A percentile compares a stretch with the other conserved stretches of the same genome.
phyloP scores from a whole-genome alignment of 2,113 vertebrate species.

The Orcinus orca region DNA sequence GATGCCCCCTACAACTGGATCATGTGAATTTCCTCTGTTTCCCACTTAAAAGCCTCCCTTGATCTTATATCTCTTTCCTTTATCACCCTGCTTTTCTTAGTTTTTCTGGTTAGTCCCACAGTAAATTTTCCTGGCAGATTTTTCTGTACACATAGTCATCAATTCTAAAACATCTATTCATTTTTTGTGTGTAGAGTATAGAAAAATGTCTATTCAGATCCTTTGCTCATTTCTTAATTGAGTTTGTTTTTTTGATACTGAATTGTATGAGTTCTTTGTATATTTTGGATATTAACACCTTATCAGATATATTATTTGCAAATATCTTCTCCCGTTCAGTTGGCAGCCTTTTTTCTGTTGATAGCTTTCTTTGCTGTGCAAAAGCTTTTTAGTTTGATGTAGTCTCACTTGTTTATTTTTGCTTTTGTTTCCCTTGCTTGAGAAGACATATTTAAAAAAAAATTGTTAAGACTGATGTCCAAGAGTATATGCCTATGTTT shows the following conservation, averaged over 20 bases:
- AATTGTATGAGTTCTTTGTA: neutral
- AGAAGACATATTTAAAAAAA: neutral
- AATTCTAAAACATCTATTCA: neutral
- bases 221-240: neutral
- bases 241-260: neutral
- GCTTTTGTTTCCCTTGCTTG: neutral
- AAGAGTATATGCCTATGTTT: neutral
- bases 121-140: neutral
- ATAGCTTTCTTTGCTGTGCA: neutral
- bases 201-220: neutral
- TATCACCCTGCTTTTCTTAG: accelerated
- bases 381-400: neutral
- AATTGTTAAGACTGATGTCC: neutral
- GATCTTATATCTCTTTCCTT: neutral
- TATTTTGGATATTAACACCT: neutral
- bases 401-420: neutral
- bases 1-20: neutral
- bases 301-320: neutral
- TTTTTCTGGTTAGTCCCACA: neutral
- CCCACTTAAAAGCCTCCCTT: neutral
- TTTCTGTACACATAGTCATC: neutral
- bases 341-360: neutral
- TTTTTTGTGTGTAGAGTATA: neutral
- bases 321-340: neutral
- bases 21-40: neutral